Base-by-base conservation (phyloP, 2,797 vertebrate species). In the Gallinago solitaria region DNA sequence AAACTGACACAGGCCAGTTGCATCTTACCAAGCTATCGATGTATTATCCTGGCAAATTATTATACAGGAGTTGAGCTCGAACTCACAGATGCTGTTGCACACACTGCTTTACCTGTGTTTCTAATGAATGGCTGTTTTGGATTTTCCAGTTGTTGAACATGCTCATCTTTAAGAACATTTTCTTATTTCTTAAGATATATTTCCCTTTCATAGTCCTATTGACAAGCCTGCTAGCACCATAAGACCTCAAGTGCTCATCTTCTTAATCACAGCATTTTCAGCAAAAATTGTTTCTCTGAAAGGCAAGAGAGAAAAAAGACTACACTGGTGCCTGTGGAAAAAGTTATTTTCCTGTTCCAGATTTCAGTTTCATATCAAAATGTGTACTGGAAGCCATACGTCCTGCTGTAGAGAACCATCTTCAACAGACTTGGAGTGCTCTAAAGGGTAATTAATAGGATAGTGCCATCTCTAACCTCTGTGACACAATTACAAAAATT, bases 191-290 rank as follows among this genome's bases (percentile, higher is more conserved):
- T 67, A 54, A 86, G 41, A 73, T 59, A 24, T 9, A 77, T 35
- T 69, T 71, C 37, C 12, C 9, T 73, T 88, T 81, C 5, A 1
- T 59, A 73, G 59, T 65, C 51, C 28, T 73, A n/a, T 63, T 84
- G 63, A 74, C 53, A 93, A 59, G 73, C 32, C 23, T 71, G 57
- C 17, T 60, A 83, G 65, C 82, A 95, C 83, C 51, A 30, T 86
- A 75, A 89, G 85, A 69, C 88, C 91, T 94, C 71, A 94, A 77
- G 78, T 92, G 80, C 37, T 87, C 16, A 37, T 89, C 76, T 33
- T 91, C 48, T 70, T 88, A 96, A 88, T 93, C 80, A 90, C 83
- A 80, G 23, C 16, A 53, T 69, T 57, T 89, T 73, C 43, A 68
- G 35, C 30, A 73, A 67, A 73, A 96, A 93, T 63, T 27, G 6